Conservation (phyloP, 2,113 vertebrate species). For the Gasterosteus nipponicus region DNA sequence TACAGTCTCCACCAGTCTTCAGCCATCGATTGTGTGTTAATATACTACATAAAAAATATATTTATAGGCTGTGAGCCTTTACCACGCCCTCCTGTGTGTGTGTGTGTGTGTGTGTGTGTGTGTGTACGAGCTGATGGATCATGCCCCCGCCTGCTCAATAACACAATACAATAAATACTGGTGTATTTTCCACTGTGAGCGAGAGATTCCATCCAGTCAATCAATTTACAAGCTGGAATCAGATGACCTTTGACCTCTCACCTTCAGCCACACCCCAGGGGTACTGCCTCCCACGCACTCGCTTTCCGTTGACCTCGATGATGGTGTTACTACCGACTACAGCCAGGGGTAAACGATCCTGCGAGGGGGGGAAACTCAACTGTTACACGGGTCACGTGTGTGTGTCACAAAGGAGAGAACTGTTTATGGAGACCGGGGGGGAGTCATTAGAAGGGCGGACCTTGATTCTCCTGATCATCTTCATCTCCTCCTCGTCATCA, state of each 20-base stretch:
- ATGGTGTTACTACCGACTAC: constrained; percentile 97
- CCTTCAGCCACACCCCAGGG: constrained; percentile 98
- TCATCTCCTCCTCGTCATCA: constrained; percentile 96
- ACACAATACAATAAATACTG: constrained; percentile 18
- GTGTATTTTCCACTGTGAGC: background rate
- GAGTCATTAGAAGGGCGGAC: constrained; percentile 62
- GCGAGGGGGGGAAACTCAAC: constrained; percentile 49
- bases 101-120: no score
- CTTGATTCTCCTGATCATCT: constrained; percentile 94
- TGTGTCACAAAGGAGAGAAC: background rate
- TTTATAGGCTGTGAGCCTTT: no score
- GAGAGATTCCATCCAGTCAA: constrained; percentile 1
- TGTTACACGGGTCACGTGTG: constrained; percentile 42
- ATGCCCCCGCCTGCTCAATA: constrained; percentile 2
- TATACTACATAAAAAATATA: no score
- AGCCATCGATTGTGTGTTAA: no score
- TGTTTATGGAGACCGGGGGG: no score
- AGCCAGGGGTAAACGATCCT: constrained; percentile 95
- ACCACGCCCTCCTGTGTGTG: no score
- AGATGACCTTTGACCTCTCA: constrained; percentile 73
- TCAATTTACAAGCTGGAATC: background rate
- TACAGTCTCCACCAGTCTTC: background rate
- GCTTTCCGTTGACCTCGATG: constrained; percentile 96
- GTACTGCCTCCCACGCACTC: constrained; percentile 94
- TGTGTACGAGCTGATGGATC: no score